Base-by-base conservation (phyloP, 2,888 invertebrate species). In the Dasypogon diadema region DNA sequence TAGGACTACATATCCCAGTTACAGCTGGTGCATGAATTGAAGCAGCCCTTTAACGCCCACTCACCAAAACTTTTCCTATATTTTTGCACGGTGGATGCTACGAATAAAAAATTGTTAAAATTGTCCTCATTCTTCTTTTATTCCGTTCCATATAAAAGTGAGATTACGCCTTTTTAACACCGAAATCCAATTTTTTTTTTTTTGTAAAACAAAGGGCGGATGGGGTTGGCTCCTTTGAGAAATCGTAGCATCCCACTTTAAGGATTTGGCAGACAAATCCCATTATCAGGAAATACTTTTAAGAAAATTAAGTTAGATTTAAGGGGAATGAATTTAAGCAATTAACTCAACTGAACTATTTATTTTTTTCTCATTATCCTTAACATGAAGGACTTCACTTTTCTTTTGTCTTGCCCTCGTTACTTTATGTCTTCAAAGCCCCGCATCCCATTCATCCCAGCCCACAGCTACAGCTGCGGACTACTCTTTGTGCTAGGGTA, bases 271-370 rank as follows among this genome's bases (percentile, higher is more conserved):
- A 22, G 65, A 65, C 65, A 70, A 70, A 70, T 70, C 54, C 70
- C 30, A 70, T 70, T 70, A 70, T 70, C 70, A 70, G n/a, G 34
- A 54, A 70, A 70, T 34, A 70, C 70, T 77, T 77, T 77, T 75
- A 77, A 75, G 77, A 70, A 75, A 75, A 77, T 77, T 75, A 77
- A 75, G 75, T 72, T 68, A 56, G 58, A 70, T 34, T 70, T 75
- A 76, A 68, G 75, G 51, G 51, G 56, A 60, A 77, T 65, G 76
- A 77, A 48, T 74, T 76, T 55, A 26, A 75, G 76, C 75, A 77
- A 77, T 77, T 77, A 75, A 76, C 75, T 75, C 73, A 77, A 58
- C 70, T 42, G 58, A 77, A 76, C 58, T 56, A 58, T 72, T 51
- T 63, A 37, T 56, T 42, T 70, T 75, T 56, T 63, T 75, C 70